A percentile compares a stretch with the other conserved stretches of the same genome.
phyloP scores from a whole-genome alignment of 1,140 invertebrate species.

The Yoshiicerus persimilis region DNA sequence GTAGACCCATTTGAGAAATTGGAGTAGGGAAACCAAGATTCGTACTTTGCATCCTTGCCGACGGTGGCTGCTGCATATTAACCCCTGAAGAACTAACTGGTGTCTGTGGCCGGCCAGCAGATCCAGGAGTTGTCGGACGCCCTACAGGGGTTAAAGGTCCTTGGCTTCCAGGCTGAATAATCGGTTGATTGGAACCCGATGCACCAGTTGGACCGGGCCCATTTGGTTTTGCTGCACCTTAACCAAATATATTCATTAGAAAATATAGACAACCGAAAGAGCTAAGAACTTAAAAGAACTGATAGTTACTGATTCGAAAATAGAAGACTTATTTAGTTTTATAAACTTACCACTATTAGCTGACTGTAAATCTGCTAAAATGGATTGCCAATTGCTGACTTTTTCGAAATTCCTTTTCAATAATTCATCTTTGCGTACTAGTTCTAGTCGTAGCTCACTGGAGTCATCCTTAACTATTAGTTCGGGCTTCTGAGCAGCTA shows the following conservation, averaged over 20 bases:
- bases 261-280: too few species aligned
- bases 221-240: neutral
- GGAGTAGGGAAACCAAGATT: constrained; percentile 53
- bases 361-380: constrained; percentile 72
- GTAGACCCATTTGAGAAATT: constrained; percentile 27
- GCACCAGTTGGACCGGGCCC: constrained; percentile 54
- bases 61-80: constrained; percentile 51
- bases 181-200: constrained; percentile 52
- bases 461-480: constrained; percentile 89
- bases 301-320: too few species aligned
- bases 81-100: constrained; percentile 57
- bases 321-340: neutral
- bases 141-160: constrained; percentile 32
- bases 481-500: constrained; percentile 88
- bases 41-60: constrained; percentile 50
- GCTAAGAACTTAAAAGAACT: too few species aligned
- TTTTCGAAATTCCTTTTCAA: constrained; percentile 88
- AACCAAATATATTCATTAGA: neutral
- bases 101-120: constrained; percentile 51
- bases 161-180: constrained; percentile 27
- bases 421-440: constrained; percentile 81
- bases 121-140: constrained; percentile 43
- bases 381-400: constrained; percentile 82
- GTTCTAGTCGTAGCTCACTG: constrained; percentile 76
- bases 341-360: neutral